Evolutionary conservation across 2,113 vertebrate species (phyloP), one percentile per base, ranked within the genome.

Genomic region (Microtus oregoni): DNA sequence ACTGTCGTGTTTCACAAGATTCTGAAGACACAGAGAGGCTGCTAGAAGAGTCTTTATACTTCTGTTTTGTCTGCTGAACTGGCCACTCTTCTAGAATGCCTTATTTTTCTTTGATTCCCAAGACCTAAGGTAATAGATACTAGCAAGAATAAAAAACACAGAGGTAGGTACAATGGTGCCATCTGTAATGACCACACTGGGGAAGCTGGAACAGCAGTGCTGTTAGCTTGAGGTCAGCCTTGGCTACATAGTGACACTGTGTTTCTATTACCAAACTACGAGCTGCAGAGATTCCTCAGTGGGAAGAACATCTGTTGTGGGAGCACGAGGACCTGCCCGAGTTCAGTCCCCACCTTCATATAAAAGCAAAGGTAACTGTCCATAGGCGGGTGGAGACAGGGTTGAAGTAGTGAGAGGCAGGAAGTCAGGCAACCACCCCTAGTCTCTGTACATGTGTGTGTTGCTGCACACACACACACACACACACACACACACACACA

Each of bases 1-100:
- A 81, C 83, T 87, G 4, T 52, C 91, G 61, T 75, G 78, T 86
- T 91, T 94, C 28, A 82, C 28, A 88, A 14, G 73, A 82, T 90
- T 92, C 95, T 68, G 86, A 52, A 72, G 93, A 92, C 47, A 28
- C 55, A 13, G 26, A 81, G 26, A 78, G 2, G 67, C 15, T 75
- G 61, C 47, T 32, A 30, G 35, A 90, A 30, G 7, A 19, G 24
- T 75, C 38, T 94, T 90, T 77, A 73, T 1, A 24, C 2, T n/a
- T 14, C 17, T n/a, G 38, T 72, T n/a, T 91, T 86, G 75, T 55
- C 44, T 67, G 10, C 26, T 81, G 20, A 41, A 50, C 15, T 50
- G 52, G 65, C 35, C 11, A 67, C 22, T 92, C 12, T 20, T 12
- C 44, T 50, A n/a, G 61, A 89, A 77, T 15, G 65, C 77, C 91